Conservation (phyloP, 2,797 vertebrate genomes). For the Gila robusta region DNA sequence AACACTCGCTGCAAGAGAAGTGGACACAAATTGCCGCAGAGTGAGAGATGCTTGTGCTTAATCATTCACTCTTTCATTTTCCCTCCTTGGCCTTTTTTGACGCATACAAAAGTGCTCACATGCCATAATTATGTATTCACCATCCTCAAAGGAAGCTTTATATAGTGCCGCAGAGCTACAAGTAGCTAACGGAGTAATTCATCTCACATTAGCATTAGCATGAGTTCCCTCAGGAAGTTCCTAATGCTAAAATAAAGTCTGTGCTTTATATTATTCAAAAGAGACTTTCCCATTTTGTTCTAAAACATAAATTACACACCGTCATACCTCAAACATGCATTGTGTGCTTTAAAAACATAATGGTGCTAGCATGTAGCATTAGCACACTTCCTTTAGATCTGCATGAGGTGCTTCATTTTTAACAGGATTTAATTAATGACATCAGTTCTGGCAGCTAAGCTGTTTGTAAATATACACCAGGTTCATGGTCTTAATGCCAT, state of each 20-base stretch:
- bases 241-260: not conserved
- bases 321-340: not conserved
- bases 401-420: not conserved
- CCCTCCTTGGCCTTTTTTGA: conserved; percentile 16
- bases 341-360: not conserved
- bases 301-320: not conserved
- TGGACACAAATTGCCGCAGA: conserved; percentile 19
- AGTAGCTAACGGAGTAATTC: not conserved
- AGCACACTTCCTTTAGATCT: not conserved
- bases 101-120: conserved; percentile 29
- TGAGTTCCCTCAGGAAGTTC: not conserved
- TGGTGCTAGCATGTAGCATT: not conserved
- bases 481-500: conserved; percentile 10
- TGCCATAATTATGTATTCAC: conserved; percentile 19
- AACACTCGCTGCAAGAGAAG: conserved; percentile 35
- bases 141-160: not conserved
- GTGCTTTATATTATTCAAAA: not conserved
- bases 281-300: not conserved
- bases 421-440: conserved; percentile 26
- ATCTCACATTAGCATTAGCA: conserved; percentile 1
- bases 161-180: not conserved
- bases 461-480: conserved; percentile 23
- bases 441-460: conserved; percentile 19
- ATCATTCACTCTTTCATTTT: conserved; percentile 36
- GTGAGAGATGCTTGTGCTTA: conserved; percentile 30